Evolutionary conservation across 2,888 invertebrate species (phyloP), one percentile per base, ranked within the genome.

Genomic region (Yponomeuta malinellus): DNA sequence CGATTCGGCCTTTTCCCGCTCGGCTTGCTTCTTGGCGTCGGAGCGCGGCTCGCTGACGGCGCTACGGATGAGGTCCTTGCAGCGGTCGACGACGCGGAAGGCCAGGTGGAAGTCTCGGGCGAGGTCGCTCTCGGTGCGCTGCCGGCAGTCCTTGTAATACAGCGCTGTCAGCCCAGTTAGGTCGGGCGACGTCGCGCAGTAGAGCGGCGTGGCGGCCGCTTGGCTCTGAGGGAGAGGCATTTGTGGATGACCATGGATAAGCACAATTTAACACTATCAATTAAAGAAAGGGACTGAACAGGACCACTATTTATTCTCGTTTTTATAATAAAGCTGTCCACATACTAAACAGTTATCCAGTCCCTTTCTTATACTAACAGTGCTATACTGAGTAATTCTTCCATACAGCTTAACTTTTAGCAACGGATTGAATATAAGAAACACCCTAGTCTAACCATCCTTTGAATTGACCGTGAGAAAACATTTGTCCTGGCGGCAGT

Each of bases 141-240:
- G 94, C 82, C 93, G 96, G 80, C 98, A 98, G 84, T 98, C 96
- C 83, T 98, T 98, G 82, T 96, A 97, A 88, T 99, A 99, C 73
- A 96, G 85, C 15, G 97, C 97, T n/a, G 97, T 95, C 1, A 95
- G 86, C 0, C 96, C 96, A 48, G 94, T 93, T 72, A 98, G 89
- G 76, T 97, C 97, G 2, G 94, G 93, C 1, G 97, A 96, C 0
- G 96, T 95, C 9, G 98, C 97, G 86, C 97, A 98, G 87, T 95
- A 98, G 23, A 98, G 92, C 1, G 95, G 94, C 0, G 98, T 98
- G 74, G 97, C 95, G 0, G 98, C 97, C 10, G 97, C 98, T 93
- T 99, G 98, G 92, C 96, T 95, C 96, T 97, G 82, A 10, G 8
- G n/a, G n/a, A 63, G 10, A 4, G 33, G 33, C 33, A 8, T 23